Evolutionary conservation across 2,888 invertebrate species (phyloP), one percentile per base, ranked within the genome.

Genomic region (Latrodectus hesperus): DNA sequence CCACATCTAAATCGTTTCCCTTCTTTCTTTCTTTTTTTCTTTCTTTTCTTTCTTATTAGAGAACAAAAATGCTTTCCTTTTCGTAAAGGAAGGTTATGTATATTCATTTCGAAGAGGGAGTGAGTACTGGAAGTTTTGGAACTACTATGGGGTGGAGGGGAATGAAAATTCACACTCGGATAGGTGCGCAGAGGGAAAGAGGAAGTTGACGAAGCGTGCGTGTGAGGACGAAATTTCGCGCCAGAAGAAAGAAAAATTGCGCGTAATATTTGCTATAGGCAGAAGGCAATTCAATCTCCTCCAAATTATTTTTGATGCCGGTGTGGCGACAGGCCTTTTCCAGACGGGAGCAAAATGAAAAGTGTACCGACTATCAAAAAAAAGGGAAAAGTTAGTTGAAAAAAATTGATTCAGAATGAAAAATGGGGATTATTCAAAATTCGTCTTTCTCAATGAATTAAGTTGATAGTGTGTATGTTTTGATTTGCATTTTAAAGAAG

Each of bases 231-330:
- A 64, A 72, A 80, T 71, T 64, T 52, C 17, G 53, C 17, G 49
- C 49, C 16, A 26, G 52, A 22, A 51, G 26, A 60, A n/a, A 49
- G 14, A 76, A 77, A 65, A 11, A 71, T 60, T n/a, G 17, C 38
- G 67, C n/a, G 67, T 17, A 76, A 77, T 77, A 71, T 85, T 80
- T 80, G 86, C 80, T 12, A n/a, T 38, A 38, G 5, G 60, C 60
- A 76, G 53, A 71, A 71, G 76, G 81, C 86, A 81, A 85, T 87
- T 87, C 81, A 73, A 76, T 81, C 86, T 17, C 53, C 38, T 38
- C 77, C 86, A 87, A 87, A 87, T 86, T 87, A 81, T 82, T 87
- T 82, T 82, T 81, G 86, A 87, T 84, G 77, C 73, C 82, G 78
- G 84, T 73, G 78, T 49, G 72, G 84, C 84, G 53, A 38, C 83